Conservation (phyloP, 2,797 vertebrate species). For the Nasua narica region DNA sequence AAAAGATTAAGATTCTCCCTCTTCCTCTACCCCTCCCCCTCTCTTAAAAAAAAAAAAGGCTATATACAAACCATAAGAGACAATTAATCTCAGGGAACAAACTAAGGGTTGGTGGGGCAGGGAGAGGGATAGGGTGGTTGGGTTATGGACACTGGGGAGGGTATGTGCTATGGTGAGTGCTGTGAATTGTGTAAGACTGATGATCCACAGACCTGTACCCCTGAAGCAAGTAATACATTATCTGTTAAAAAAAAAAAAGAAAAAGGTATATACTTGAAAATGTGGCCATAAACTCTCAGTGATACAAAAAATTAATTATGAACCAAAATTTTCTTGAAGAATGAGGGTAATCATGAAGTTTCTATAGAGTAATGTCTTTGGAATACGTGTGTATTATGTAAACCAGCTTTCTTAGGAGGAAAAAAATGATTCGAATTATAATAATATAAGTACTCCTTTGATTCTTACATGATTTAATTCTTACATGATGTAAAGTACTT, state of each 20-base stretch:
- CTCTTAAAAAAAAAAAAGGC: too few relatives aligned
- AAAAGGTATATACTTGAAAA: neutral
- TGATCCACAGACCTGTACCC: too few relatives aligned
- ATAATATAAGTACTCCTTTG: neutral
- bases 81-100: too few relatives aligned
- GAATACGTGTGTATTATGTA: neutral
- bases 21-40: neutral
- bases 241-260: too few relatives aligned
- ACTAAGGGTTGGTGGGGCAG: too few relatives aligned
- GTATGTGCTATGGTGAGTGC: too few relatives aligned
- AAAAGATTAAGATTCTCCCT: neutral
- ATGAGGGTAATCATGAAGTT: neutral
- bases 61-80: too few relatives aligned
- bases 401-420: neutral
- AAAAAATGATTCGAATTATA: neutral
- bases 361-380: neutral
- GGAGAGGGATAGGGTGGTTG: too few relatives aligned
- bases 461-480: neutral
- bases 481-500: too few relatives aligned
- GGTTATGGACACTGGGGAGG: too few relatives aligned
- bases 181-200: too few relatives aligned
- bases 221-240: too few relatives aligned
- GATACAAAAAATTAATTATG: neutral
- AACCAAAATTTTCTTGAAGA: conserved; percentile 25
- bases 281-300: neutral